Conservation (phyloP, 2,113 vertebrate species). For the Tauraco erythrolophus region DNA sequence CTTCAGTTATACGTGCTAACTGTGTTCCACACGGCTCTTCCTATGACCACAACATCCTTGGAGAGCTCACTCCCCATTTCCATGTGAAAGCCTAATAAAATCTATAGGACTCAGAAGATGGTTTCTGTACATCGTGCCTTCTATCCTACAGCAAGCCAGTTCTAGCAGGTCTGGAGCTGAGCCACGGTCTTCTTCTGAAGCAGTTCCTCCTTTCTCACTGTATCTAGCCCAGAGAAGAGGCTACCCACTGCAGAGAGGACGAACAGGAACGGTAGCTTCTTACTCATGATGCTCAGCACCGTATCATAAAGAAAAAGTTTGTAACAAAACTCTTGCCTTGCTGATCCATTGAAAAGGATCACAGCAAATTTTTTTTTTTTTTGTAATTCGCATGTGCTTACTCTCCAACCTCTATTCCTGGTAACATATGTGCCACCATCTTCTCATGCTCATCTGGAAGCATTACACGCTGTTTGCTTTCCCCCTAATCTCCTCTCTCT, state of each 20-base stretch:
- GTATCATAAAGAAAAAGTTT: neutral
- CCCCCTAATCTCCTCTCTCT: neutral
- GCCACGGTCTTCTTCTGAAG: neutral
- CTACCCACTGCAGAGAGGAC: neutral
- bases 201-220: neutral
- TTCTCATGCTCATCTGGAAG: neutral
- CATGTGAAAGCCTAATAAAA: neutral
- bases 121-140: neutral
- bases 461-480: neutral
- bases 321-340: neutral
- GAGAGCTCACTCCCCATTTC: neutral
- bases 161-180: neutral
- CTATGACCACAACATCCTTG: too few species aligned
- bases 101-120: neutral
- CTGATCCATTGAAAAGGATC: neutral
- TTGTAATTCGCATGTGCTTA: neutral
- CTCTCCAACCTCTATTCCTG: neutral
- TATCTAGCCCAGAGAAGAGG: neutral
- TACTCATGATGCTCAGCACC: neutral
- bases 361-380: neutral
- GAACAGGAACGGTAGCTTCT: neutral
- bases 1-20: accelerated
- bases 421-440: neutral
- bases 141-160: neutral
- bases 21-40: neutral